phyloP scores from a whole-genome alignment of 2,888 invertebrate genomes.

The Habroteleia sp. region DNA sequence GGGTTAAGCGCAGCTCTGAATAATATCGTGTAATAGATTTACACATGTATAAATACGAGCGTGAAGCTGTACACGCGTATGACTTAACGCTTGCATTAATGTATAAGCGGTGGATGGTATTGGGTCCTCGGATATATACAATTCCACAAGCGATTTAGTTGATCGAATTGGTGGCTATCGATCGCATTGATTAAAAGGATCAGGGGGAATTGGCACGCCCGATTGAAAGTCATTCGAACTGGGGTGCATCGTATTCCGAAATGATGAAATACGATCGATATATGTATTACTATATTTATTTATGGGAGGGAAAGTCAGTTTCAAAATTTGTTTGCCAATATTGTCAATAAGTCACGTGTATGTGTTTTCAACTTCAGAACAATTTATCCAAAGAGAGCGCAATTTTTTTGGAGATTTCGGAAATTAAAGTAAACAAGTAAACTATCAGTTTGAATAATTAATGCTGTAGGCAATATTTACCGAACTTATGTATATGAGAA shows the following conservation, averaged over 20 bases:
- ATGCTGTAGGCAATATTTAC: too few species aligned
- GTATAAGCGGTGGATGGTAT: conserved; percentile 41
- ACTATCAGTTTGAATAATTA: too few species aligned
- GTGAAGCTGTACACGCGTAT: conserved; percentile 39
- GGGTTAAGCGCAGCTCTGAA: conserved; percentile 38
- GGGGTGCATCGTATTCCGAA: conserved; percentile 62
- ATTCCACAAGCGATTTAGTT: conserved; percentile 75
- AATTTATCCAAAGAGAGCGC: too few species aligned
- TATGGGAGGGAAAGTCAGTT: conserved; percentile 14
- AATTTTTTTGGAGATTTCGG: too few species aligned
- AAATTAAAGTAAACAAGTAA: too few species aligned
- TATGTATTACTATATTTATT: conserved; percentile 37
- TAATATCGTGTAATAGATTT: conserved; percentile 57
- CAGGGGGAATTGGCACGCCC: conserved; percentile 60
- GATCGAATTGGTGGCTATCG: conserved; percentile 72
- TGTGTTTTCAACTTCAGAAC: too few species aligned
- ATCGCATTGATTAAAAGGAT: conserved; percentile 75
- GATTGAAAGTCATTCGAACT: conserved; percentile 68
- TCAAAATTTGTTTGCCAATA: conserved; percentile 8
- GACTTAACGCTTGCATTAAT: conserved; percentile 49
- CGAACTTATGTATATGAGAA: too few species aligned
- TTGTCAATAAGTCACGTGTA: conserved; percentile 5
- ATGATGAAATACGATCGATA: conserved; percentile 37
- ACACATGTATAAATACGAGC: conserved; percentile 53
- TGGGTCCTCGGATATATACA: conserved; percentile 66